Evolutionary conservation across 2,888 invertebrate species (phyloP).

Genomic region (Bedellia somnulentella): DNA sequence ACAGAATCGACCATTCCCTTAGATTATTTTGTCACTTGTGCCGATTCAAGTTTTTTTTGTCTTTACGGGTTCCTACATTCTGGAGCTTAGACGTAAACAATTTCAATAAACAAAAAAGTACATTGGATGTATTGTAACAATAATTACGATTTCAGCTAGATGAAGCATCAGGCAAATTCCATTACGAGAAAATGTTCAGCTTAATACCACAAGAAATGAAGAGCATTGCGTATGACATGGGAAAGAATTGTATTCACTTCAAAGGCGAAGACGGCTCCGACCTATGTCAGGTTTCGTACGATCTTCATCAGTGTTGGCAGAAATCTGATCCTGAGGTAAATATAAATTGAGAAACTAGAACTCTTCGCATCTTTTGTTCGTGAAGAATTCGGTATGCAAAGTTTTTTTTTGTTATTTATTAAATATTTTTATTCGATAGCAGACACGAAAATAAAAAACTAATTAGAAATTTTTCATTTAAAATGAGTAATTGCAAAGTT

Average conservation of each 20-base stretch:
- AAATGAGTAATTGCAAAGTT: too few species aligned
- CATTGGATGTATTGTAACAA: background rate
- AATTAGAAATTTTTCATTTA: too few species aligned
- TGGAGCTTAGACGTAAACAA: background rate
- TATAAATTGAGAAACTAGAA: too few species aligned
- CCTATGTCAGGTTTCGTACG: slow-evolving; percentile 17
- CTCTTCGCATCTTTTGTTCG: background rate
- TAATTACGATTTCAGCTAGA: slow-evolving; percentile 13
- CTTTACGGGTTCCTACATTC: too few species aligned
- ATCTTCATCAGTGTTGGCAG: slow-evolving; percentile 19
- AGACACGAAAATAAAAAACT: too few species aligned
- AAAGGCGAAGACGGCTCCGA: slow-evolving; percentile 17
- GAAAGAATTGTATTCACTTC: slow-evolving; percentile 17
- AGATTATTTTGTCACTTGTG: too few species aligned
- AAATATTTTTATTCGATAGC: too few species aligned
- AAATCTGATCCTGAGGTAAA: slow-evolving; percentile 17
- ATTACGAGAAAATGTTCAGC: slow-evolving; percentile 17
- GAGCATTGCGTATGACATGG: slow-evolving; percentile 17
- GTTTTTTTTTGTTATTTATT: too few species aligned
- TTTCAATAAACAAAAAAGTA: background rate
- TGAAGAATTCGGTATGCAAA: too few species aligned
- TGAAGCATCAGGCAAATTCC: slow-evolving; percentile 14
- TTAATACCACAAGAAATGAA: slow-evolving; percentile 17
- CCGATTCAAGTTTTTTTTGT: too few species aligned
- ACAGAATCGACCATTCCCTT: too few species aligned